Evolutionary conservation across 1,140 invertebrate genomes (phyloP).

Genomic region (Musca vetustissima): DNA sequence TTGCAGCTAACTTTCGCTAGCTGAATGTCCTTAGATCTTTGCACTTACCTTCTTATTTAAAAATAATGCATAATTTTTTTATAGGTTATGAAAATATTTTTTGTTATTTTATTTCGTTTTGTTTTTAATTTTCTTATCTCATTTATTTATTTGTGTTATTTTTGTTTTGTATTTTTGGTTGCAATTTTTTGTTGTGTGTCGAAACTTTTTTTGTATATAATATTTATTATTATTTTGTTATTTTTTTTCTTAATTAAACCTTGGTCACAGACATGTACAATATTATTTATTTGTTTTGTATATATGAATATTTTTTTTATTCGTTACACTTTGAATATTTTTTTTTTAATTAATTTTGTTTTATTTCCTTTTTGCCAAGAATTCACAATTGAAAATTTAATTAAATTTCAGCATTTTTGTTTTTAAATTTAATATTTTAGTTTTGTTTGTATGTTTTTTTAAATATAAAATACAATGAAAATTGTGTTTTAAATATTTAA

Average conservation of each 20-base stretch:
- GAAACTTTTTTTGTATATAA: slow-evolving; percentile 3
- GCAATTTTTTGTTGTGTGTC: not conserved
- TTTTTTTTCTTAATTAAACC: slow-evolving; percentile 15
- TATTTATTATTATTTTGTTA: slow-evolving; percentile 10
- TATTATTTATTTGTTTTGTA: slow-evolving; percentile 1
- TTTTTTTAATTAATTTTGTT: not conserved
- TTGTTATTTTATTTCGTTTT: not conserved
- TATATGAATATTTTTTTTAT: too few species aligned
- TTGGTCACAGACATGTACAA: slow-evolving; percentile 17
- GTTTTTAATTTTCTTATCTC: slow-evolving; percentile 2
- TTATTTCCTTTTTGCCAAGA: not conserved
- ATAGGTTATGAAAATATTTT: slow-evolving; percentile 19
- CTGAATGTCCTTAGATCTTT: too few species aligned
- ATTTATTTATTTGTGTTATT: too few species aligned
- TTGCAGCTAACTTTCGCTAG: too few species aligned
- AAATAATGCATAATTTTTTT: not conserved
- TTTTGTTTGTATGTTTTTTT: slow-evolving; percentile 4
- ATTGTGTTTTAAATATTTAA: too few species aligned
- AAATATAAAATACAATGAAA: too few species aligned
- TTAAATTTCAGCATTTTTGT: not conserved
- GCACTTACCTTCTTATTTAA: too few species aligned
- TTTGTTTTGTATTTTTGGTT: slow-evolving; percentile 15
- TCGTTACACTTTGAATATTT: not conserved
- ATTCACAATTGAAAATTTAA: too few species aligned
- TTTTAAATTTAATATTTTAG: not conserved